Base-by-base conservation (phyloP, 2,113 vertebrate genomes). In the Stictonetta naevosa region DNA sequence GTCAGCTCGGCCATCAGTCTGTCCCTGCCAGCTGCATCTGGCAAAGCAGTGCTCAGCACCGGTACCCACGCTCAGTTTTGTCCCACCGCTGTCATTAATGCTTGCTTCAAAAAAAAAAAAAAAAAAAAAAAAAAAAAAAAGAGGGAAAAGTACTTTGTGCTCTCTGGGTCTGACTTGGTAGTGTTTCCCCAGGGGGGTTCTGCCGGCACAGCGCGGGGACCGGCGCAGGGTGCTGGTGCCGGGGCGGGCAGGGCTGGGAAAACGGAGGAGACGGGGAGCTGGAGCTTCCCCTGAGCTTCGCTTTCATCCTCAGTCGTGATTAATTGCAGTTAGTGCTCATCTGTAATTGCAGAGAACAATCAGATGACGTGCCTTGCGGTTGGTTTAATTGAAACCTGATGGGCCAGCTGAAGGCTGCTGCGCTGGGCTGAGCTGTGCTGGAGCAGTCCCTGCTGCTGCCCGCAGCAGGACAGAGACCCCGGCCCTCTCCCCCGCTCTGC, bases 321-420 rank as follows among this genome's bases (percentile, higher is more conserved):
- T 95, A 95, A 96, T 94, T 94, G 82, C 94, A 90, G 63, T 69
- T 97, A 93, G 84, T 3, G 9, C 76, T 72, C 68, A 84, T 85
- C 62, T 96, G 93, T 92, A 95, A 95, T 95, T 97, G 91, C 76
- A 84, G 91, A 96, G 96, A 93, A 33, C 52, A 88, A 93, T 97
- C 7, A 11, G 95, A 92, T 97, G 97, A 97, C 56, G 64, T 84
- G 92, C 80, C 88, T 95, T 29, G 4, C 15, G 50, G 94, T 78
- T 92, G 73, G 28, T 84, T 97, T 97, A 95, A 98, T 94, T 97
- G 93, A 94, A 97, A 94, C 86, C 96, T 16, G 91, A 93, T 86
- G 88, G 93, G 66, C 80, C 12, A 0, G 92, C 67, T 13, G 53
- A 28, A 53, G 62, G 84, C 92, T 83, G 93, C 63, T 93, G 86